Percentiles rank a stretch among this genome's conserved stretches.
Conservation (phyloP, 2,113 vertebrate species). For the Ceuthmochares aereus region DNA sequence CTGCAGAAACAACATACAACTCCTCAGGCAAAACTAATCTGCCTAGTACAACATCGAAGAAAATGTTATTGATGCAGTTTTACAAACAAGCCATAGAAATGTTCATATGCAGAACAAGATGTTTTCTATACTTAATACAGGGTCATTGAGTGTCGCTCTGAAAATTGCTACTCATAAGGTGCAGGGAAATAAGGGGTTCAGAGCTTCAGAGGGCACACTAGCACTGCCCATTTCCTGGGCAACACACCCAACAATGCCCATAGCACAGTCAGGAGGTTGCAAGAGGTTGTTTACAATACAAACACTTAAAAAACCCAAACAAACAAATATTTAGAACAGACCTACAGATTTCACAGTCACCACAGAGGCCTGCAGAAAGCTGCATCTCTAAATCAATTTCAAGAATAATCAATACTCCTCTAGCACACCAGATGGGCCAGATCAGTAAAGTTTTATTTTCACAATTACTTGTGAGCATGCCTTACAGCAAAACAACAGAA, state of each 20-base stretch:
- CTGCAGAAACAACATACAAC: not conserved
- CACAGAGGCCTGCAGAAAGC: not conserved
- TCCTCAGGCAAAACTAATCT: not conserved
- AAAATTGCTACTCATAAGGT: not conserved
- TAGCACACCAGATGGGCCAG: not conserved
- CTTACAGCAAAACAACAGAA: not conserved
- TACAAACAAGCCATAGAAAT: not conserved
- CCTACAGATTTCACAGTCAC: not conserved
- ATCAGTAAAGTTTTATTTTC: constrained; percentile 2
- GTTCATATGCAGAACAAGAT: not conserved
- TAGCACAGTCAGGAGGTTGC: not conserved
- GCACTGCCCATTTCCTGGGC: not conserved
- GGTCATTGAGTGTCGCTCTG: not conserved
- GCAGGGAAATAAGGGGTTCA: too few relatives aligned
- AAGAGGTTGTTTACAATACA: not conserved
- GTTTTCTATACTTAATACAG: not conserved
- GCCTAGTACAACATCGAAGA: not conserved
- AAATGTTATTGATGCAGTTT: not conserved
- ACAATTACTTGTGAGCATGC: not conserved
- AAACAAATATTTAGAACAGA: not conserved
- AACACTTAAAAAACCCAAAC: not conserved
- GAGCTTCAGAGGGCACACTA: not conserved
- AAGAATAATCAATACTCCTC: not conserved
- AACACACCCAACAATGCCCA: not conserved
- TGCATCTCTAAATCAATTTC: constrained; percentile 8